Percentiles rank a stretch among this genome's conserved stretches.
These are phyloP conservation scores for Salvelinus fontinalis DNA, from an alignment of 2,113 vertebrate species.

Conservation along the genomic window DNA sequence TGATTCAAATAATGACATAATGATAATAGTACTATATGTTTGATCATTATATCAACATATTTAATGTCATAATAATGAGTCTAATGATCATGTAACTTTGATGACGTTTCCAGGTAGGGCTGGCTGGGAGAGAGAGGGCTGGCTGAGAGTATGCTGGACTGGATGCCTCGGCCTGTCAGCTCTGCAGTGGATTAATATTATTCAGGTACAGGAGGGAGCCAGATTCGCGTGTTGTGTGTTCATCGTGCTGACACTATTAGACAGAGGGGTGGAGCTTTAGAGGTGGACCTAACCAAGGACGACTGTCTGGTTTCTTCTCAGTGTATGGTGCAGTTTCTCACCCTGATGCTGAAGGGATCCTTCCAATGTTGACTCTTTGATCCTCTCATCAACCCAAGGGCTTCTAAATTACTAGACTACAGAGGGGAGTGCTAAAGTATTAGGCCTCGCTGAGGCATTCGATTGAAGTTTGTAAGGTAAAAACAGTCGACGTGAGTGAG, in stretches of 20 bases:
- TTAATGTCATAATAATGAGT: neutral
- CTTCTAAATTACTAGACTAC: too few species aligned
- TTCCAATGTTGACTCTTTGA: too few species aligned
- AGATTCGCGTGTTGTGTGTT: too few species aligned
- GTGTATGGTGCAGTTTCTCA: neutral
- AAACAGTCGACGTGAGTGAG: neutral
- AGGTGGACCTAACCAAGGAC: too few species aligned
- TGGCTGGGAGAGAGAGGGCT: conserved; percentile 17
- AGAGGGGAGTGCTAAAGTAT: too few species aligned
- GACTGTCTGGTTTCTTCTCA: neutral
- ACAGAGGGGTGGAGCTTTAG: too few species aligned
- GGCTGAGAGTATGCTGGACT: neutral
- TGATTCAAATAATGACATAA: neutral
- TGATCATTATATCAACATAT: too few species aligned
- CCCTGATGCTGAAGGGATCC: neutral
- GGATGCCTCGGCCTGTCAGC: conserved; percentile 22
- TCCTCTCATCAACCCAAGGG: neutral
- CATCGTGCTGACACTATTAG: too few species aligned
- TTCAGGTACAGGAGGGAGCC: neutral
- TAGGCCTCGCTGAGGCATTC: too few species aligned
- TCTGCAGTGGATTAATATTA: conserved; percentile 46
- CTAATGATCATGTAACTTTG: conserved; percentile 20
- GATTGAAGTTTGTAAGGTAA: too few species aligned
- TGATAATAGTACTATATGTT: too few species aligned
- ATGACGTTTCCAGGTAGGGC: conserved; percentile 39